phyloP scores from a whole-genome alignment of 2,888 invertebrate genomes.

The Pyralis farinalis region DNA sequence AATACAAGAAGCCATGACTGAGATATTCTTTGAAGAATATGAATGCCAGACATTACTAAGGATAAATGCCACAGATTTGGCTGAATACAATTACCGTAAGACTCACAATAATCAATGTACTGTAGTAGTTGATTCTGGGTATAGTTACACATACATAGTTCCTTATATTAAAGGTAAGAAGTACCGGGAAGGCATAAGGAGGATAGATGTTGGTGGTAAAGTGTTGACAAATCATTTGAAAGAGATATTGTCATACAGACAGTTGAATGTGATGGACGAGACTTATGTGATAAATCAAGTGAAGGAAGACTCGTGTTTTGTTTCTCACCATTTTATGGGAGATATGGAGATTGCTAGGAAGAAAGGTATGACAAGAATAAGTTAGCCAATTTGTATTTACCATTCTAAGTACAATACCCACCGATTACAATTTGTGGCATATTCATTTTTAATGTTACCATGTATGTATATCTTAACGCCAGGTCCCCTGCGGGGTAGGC shows the following conservation, averaged over 20 bases:
- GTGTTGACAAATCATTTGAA: conserved; percentile 98
- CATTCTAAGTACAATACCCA: too few species aligned
- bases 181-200: conserved; percentile 83
- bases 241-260: conserved; percentile 97
- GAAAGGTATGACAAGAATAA: conserved; percentile 55
- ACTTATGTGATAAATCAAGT: conserved; percentile 99
- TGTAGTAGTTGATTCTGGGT: conserved; percentile 95
- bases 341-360: conserved; percentile 87
- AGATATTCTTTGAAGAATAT: conserved; percentile 99
- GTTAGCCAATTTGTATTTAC: too few species aligned
- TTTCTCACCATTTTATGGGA: conserved; percentile 89
- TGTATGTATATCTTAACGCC: too few species aligned
- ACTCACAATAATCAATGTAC: conserved; percentile 83
- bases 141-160: conserved; percentile 96
- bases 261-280: conserved; percentile 99
- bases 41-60: conserved; percentile 91
- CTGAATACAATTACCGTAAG: conserved; percentile 84
- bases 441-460: too few species aligned
- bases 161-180: conserved; percentile 93
- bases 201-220: conserved; percentile 98
- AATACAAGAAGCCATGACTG: conserved; percentile 95
- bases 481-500: too few species aligned
- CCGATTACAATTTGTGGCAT: too few species aligned
- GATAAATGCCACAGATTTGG: conserved; percentile 90
- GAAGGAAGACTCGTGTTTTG: conserved; percentile 98